These are phyloP conservation scores for Scytalopus superciliaris DNA, from an alignment of 2,113 vertebrate species.

Conservation along the genomic window DNA sequence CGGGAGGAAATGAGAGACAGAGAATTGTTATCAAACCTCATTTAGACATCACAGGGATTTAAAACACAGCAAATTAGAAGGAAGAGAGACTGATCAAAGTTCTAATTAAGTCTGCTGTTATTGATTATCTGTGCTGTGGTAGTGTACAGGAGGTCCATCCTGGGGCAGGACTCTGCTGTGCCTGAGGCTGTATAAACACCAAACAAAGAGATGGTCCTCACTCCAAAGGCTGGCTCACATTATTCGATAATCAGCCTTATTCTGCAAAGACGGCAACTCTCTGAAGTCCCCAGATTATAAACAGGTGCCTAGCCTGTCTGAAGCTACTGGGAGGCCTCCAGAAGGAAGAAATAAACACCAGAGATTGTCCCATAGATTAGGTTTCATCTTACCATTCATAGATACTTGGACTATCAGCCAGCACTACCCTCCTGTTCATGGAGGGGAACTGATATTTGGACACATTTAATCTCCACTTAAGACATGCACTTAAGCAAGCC, in stretches of 20 bases:
- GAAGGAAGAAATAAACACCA: not conserved
- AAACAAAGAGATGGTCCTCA: not conserved
- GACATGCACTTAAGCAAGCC: not conserved
- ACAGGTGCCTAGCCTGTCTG: not conserved
- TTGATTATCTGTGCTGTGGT: constrained; percentile 31
- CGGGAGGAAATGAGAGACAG: not conserved
- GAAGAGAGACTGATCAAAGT: constrained; percentile 26
- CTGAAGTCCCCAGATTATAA: not conserved
- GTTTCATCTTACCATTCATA: not conserved
- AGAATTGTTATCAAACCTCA: constrained; percentile 45
- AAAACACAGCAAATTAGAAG: not conserved
- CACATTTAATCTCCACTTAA: not conserved
- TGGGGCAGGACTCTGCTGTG: constrained; percentile 18
- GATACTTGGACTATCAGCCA: not conserved
- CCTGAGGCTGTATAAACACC: not conserved
- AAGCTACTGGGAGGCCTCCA: not conserved
- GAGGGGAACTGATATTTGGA: not conserved
- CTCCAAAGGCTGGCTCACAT: not conserved
- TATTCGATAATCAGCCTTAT: not conserved
- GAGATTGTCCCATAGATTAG: not conserved
- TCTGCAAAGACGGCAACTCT: not conserved
- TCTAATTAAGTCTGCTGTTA: constrained; percentile 52
- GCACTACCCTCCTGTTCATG: not conserved
- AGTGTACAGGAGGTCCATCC: not conserved
- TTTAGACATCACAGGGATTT: constrained; percentile 38